phyloP scores from a whole-genome alignment of 1,140 invertebrate genomes.

The Mya arenaria region DNA sequence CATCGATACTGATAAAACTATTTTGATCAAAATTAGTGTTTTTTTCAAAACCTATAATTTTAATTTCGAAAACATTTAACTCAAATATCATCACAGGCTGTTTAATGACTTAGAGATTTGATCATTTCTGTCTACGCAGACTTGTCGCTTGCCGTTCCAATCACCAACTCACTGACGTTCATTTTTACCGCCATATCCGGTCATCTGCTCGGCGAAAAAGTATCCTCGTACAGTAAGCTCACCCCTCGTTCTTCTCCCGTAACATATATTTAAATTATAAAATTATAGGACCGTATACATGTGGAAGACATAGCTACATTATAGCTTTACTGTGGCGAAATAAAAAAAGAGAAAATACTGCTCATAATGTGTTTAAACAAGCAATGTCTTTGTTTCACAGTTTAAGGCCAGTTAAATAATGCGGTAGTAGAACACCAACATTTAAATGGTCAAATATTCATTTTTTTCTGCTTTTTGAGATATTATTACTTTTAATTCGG shows the following conservation, averaged over 20 bases:
- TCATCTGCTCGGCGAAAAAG: slow-evolving; percentile 77
- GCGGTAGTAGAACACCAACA: no score
- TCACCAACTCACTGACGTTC: slow-evolving; percentile 81
- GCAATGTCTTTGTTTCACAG: not conserved
- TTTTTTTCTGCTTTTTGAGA: no score
- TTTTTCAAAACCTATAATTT: no score
- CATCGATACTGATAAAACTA: no score
- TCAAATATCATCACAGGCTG: no score
- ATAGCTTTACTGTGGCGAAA: not conserved
- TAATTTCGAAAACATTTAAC: no score
- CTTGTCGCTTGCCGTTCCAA: slow-evolving; percentile 80
- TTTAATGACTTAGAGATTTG: no score
- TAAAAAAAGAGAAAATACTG: not conserved
- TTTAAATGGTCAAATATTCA: no score
- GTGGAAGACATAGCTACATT: not conserved
- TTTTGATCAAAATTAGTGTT: no score
- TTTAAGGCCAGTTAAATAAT: no score
- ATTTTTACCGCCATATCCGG: slow-evolving; percentile 80
- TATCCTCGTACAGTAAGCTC: slow-evolving; percentile 66
- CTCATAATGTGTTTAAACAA: not conserved
- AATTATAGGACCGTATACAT: not conserved
- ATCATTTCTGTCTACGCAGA: no score
- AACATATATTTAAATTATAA: not conserved
- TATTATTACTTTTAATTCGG: no score
- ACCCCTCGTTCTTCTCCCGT: not conserved